Conservation (phyloP, 53 echinoderm and acorn worm genomes). For the Echinometra lucunter region DNA sequence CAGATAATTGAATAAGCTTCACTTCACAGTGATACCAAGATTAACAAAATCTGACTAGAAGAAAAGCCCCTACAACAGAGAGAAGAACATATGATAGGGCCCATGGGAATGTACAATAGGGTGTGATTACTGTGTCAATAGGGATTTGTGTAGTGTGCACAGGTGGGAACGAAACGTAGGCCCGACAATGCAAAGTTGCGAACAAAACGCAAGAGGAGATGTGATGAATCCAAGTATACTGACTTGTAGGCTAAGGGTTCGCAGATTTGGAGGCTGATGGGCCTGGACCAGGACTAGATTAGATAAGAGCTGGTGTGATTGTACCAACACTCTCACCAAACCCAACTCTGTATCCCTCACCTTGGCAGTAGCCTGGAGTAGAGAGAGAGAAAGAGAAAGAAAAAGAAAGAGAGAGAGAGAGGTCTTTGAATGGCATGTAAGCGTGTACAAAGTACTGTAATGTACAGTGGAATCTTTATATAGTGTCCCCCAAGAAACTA, state of each 20-base stretch:
- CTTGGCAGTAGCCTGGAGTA: constrained; percentile 89
- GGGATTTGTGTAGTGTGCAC: too few species aligned
- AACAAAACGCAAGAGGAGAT: background rate
- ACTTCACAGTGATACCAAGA: too few species aligned
- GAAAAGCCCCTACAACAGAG: too few species aligned
- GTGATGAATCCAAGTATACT: background rate
- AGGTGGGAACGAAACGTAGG: too few species aligned
- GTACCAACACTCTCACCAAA: constrained; percentile 91
- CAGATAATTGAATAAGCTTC: too few species aligned
- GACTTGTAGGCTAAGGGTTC: background rate
- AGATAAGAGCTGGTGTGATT: constrained; percentile 78
- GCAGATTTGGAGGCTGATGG: background rate
- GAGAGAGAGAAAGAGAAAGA: background rate
- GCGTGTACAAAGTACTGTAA: background rate
- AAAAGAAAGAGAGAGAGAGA: background rate
- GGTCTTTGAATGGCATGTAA: background rate
- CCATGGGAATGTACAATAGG: too few species aligned
- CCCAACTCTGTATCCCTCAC: constrained; percentile 94
- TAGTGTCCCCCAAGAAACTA: too few species aligned
- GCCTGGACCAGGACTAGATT: background rate
- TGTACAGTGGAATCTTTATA: too few species aligned
- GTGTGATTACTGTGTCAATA: too few species aligned
- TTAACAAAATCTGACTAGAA: too few species aligned
- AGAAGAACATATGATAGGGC: too few species aligned
- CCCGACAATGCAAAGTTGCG: too few species aligned